Evolutionary conservation across 2,797 vertebrate genomes (phyloP).

Genomic region (Pseudochirops cupreus): DNA sequence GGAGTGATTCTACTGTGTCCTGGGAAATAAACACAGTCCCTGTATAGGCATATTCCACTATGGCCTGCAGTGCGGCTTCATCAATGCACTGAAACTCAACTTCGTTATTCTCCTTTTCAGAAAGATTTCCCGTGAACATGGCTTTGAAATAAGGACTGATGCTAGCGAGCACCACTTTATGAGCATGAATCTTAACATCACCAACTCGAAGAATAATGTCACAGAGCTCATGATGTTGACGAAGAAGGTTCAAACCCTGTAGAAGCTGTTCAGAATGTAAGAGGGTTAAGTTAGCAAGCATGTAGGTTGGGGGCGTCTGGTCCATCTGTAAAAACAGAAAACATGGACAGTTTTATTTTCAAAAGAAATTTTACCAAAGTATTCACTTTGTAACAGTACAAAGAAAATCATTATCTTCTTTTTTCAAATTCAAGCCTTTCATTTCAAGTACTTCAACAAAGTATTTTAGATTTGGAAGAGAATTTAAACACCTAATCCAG

Average conservation of each 20-base stretch:
- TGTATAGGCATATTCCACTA: constrained; percentile 98
- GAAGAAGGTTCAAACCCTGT: constrained; percentile 97
- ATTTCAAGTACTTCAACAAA: constrained; percentile 33
- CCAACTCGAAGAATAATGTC: constrained; percentile 97
- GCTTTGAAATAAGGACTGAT: constrained; percentile 99
- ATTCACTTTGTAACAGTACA: constrained; percentile 44
- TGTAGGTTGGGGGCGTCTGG: constrained; percentile 95
- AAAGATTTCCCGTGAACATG: constrained; percentile 99
- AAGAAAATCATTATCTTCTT: constrained; percentile 38
- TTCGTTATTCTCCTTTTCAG: constrained; percentile 97
- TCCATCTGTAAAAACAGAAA: constrained; percentile 92
- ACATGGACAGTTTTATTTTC: constrained; percentile 51
- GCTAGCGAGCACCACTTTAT: constrained; percentile 98
- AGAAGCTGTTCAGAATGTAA: constrained; percentile 98
- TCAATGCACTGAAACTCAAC: constrained; percentile 98
- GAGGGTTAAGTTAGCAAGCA: constrained; percentile 97
- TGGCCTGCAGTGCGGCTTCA: constrained; percentile 95
- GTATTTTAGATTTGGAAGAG: constrained; percentile 25
- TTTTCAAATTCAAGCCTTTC: constrained; percentile 19
- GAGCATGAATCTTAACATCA: constrained; percentile 98
- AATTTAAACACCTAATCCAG: constrained; percentile 50
- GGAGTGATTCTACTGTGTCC: constrained; percentile 97
- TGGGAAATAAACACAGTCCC: constrained; percentile 98
- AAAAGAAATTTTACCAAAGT: constrained; percentile 46
- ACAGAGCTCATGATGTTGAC: constrained; percentile 97